Evolutionary conservation across 2,113 vertebrate species (phyloP), one percentile per base, ranked within the genome.

Genomic region (Isurus oxyrinchus): DNA sequence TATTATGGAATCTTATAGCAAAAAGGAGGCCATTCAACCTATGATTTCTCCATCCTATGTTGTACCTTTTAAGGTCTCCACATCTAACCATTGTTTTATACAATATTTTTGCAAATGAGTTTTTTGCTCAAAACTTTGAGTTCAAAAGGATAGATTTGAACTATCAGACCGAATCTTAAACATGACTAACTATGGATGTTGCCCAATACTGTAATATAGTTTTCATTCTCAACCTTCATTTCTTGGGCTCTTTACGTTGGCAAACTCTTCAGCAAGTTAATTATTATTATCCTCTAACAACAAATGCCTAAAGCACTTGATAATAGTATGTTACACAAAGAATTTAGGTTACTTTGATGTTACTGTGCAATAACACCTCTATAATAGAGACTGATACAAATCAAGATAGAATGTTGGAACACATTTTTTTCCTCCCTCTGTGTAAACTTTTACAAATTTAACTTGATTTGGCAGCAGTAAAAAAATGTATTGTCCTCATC

Each of bases 281-380:
- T 95, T 76, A 95, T 95, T 53, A n/a, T 95, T 55, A 72, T 72
- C 66, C 67, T 72, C 27, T 25, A 69, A 69, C 40, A 72, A 44
- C 61, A 95, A 16, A 67, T 66, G 63, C 93, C 63, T 95, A 40
- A 69, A 95, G 66, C 13, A 69, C 31, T 95, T 94, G 59, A 94
- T 66, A 40, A 63, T 61, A 44, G 55, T n/a, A n/a, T 44, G 90
- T 44, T 49, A 21, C 59, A 40, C 16, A 61, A 63, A 61, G 16
- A 66, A 49, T 94, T 84, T 84, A 44, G n/a, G 81, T 44, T 16
- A 44, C 81, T 84, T 94, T 94, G 90, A 66, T 94, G 59, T 59
- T 59, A 61, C 55, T 59, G 27, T 40, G 11, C 55, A 93, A 93
- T 61, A 94, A 66, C 61, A 94, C n/a, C 19, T 63, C 61, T 63